Conservation (phyloP, 2,797 vertebrate species). For the Tachyglossus aculeatus region DNA sequence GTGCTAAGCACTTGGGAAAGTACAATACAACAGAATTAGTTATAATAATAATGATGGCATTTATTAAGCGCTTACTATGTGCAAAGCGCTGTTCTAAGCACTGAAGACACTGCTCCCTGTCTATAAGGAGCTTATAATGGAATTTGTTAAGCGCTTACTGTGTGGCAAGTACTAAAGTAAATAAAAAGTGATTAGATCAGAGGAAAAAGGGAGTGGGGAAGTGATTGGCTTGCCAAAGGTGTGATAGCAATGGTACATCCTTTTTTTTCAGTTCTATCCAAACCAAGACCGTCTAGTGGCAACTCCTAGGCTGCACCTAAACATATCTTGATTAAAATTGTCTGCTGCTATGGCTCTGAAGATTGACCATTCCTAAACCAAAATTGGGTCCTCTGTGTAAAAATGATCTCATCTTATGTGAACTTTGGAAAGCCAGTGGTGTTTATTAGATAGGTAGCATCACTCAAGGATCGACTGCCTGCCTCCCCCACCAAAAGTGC, state of each 20-base stretch:
- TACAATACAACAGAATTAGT: too few species aligned
- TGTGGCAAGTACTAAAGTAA: too few species aligned
- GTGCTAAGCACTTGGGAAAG: too few species aligned
- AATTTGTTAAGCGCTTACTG: too few species aligned
- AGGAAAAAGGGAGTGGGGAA: conserved; percentile 21
- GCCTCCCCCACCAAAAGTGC: conserved; percentile 62
- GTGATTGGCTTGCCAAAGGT: conserved; percentile 54
- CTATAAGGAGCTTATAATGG: too few species aligned
- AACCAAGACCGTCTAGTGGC: conserved; percentile 67
- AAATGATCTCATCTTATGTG: conserved; percentile 42
- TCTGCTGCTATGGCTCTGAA: conserved; percentile 18
- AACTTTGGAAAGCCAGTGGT: conserved; percentile 35
- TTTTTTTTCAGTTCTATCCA: conserved; percentile 61
- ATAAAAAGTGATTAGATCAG: not conserved
- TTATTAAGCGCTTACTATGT: too few species aligned
- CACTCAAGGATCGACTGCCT: too few species aligned
- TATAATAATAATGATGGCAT: too few species aligned
- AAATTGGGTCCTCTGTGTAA: conserved; percentile 33
- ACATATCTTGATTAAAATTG: conserved; percentile 49
- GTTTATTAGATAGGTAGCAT: too few species aligned
- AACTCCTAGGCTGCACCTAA: conserved; percentile 59
- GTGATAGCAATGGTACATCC: conserved; percentile 60
- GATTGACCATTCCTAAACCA: conserved; percentile 33
- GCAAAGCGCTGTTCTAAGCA: too few species aligned
- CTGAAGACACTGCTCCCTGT: too few species aligned